Percentiles rank a stretch among this genome's conserved stretches.
These are phyloP conservation scores for Meiosimyza platycephala DNA, from an alignment of 2,888 invertebrate genomes.

Conservation along the genomic window DNA sequence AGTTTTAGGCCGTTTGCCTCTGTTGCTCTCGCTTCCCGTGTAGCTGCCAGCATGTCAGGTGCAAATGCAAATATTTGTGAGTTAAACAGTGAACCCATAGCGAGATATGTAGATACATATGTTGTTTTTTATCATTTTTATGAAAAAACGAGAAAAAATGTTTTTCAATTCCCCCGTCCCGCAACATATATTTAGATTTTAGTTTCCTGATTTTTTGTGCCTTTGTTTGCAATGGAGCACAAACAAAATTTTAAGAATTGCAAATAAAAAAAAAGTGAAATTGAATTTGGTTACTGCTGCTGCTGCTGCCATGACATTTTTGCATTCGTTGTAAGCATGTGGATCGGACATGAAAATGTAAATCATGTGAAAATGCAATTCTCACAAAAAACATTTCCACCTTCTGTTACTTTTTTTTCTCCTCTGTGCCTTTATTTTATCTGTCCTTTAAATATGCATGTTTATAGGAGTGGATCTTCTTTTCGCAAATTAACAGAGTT, in stretches of 20 bases:
- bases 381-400: slow-evolving; percentile 15
- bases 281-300: not conserved
- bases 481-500: too few relatives aligned
- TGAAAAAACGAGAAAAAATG: not conserved
- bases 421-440: not conserved
- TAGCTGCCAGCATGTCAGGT: not conserved
- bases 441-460: too few relatives aligned
- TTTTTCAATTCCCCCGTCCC: not conserved
- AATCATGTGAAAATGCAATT: slow-evolving; percentile 20
- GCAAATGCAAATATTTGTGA: slow-evolving; percentile 20
- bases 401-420: not conserved
- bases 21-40: not conserved
- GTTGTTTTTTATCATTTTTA: not conserved
- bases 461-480: too few relatives aligned
- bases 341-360: slow-evolving; percentile 14
- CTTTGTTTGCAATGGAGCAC: not conserved
- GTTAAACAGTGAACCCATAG: slow-evolving; percentile 2
- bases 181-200: not conserved
- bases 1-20: not conserved
- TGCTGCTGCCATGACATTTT: not conserved
- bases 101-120: not conserved
- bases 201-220: not conserved
- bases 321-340: too few relatives aligned
- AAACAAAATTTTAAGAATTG: not conserved
- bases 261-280: not conserved